Base-by-base conservation (phyloP, 1,140 invertebrate genomes). In the Drosophila insularis region DNA sequence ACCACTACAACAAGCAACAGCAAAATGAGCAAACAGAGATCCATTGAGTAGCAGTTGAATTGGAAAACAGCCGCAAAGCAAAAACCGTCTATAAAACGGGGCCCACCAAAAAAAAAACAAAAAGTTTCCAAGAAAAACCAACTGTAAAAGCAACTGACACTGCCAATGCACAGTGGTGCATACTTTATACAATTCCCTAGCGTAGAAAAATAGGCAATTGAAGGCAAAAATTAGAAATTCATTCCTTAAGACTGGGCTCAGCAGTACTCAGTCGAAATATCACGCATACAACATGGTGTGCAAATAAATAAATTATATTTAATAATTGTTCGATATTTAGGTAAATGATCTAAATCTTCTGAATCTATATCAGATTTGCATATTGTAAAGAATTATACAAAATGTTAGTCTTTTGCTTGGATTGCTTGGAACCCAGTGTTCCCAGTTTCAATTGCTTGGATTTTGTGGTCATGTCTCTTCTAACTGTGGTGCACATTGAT, bases 21-120 rank as follows among this genome's bases (percentile, higher is more conserved):
- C 80, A 89, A 87, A 87, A 76, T 84, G 72, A 74, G 76, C 84
- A 87, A 87, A 89, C 84, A 87, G 76, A 80, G 75, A 82, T 87
- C 82, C 31, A 82, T 89, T 87, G 78, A 71, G 63, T 68, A 75
- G 46, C 64, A 50, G 32, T 64, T 63, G 53, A 78, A 60, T 70
- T 75, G 46, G 69, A 68, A 80, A 80, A 69, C 37, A 68, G 50
- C 71, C 43, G 27, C 27, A 46, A 43, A 74, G 35, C 70, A 69
- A 62, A 74, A 68, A 66, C 54, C 63, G 54, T 78, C 71, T 40
- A 55, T 59, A 27, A 79, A 56, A 65, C 62, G 75, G 64, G 65
- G 74, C 59, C 61, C 61, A 81, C 64, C 74, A 71, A 73, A 67
- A 17, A 87, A 75, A 73, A 67, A 11, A 63, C 32, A 81, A 81